Conservation (phyloP, 1,140 invertebrate species). For the Lepidurus arcticus region DNA sequence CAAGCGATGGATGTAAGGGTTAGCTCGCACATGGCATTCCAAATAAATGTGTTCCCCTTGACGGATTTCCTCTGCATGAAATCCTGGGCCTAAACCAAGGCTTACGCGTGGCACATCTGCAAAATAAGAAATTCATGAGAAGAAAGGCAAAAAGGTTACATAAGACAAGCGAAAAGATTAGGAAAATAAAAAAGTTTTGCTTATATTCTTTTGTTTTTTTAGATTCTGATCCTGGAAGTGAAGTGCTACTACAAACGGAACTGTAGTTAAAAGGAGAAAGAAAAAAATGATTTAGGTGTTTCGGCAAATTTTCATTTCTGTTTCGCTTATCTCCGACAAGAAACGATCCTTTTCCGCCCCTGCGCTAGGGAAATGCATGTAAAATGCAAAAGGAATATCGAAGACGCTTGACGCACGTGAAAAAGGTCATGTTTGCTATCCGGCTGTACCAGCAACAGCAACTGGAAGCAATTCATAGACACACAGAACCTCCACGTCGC, state of each 20-base stretch:
- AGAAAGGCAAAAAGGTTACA: not conserved
- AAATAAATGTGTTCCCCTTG: constrained; percentile 52
- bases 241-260: too few relatives aligned
- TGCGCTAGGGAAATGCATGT: not conserved
- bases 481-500: not conserved
- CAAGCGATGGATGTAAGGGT: constrained; percentile 46
- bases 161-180: not conserved
- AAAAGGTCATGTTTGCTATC: not conserved
- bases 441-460: not conserved
- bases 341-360: not conserved
- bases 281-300: not conserved
- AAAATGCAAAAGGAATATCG: not conserved
- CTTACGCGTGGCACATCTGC: constrained; percentile 48
- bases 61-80: constrained; percentile 47
- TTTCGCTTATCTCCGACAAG: not conserved
- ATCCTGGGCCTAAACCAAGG: constrained; percentile 46
- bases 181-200: too few relatives aligned
- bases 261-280: too few relatives aligned
- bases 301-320: not conserved
- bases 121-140: constrained; percentile 36
- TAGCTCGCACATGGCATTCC: constrained; percentile 48
- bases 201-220: too few relatives aligned
- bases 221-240: too few relatives aligned
- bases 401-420: not conserved
- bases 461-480: not conserved